Base-by-base conservation (phyloP, 2,888 invertebrate species). In the Minunthozetes semirufus region DNA sequence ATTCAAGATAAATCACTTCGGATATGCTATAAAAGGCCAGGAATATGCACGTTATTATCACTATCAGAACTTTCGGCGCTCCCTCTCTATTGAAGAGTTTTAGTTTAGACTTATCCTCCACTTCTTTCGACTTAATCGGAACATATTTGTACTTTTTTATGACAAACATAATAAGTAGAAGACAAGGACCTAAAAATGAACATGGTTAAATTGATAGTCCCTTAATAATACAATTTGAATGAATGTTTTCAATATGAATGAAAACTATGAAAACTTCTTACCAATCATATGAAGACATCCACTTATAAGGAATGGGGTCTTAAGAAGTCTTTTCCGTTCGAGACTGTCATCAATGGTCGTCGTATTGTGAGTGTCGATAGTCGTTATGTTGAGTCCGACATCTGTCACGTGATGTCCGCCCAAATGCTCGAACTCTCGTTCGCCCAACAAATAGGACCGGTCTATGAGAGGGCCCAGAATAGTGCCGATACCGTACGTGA, bases 401-500 rank as follows among this genome's bases (percentile, higher is more conserved):
- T 13, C 15, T 13, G 42, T 68, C 11, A 27, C 15, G 22, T 68
- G 29, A 22, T 50, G 19, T 48, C 22, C 19, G 19, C 19, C 53
- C 19, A 22, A 19, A 53, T 19, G n/a, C n/a, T 25, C 22, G 27
- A 25, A 13, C 9, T 25, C 15, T 22, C 22, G 11, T 9, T 71
- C 71, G 17, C 75, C 75, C 15, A 50, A 19, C 17, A 75, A 8
- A 29, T 38, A 76, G 9, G 76, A 61, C 17, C 38, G 46, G 6
- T 46, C 56, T 9, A 74, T n/a, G 19, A 76, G 27, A 38, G 76
- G 76, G 22, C 61, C 33, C 11, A 76, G 29, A n/a, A 76, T 59
- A 11, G 71, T 27, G 17, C 76, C 76, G 38, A 63, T 38, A 11
- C 76, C 76, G 66, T 63, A 76, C 15, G 72, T 46, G 48, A 76